phyloP scores from a whole-genome alignment of 2,113 vertebrate genomes.

The Bubo scandiacus region DNA sequence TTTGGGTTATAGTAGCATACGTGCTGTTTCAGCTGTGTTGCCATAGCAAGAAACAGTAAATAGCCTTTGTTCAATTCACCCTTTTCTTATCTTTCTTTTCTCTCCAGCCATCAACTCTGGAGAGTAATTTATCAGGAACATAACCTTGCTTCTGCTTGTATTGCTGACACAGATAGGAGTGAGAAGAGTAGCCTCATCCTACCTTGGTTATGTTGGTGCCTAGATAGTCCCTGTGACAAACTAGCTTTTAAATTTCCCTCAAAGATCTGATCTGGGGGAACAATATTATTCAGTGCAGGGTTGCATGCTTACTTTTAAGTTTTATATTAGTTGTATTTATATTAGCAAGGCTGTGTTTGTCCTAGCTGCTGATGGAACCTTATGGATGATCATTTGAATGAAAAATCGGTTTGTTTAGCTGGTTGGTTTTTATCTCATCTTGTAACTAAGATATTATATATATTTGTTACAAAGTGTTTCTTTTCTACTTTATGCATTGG shows the following conservation, averaged over 20 bases:
- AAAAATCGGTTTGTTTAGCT: not conserved
- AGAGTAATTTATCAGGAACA: not conserved
- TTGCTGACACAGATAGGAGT: not conserved
- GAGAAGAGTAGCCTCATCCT: not conserved
- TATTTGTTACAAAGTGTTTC: not conserved
- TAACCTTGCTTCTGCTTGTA: not conserved
- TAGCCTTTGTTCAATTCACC: not conserved
- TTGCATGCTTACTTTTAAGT: accelerated
- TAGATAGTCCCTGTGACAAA: not conserved
- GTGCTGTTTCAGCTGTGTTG: not conserved
- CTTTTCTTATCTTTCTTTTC: not conserved
- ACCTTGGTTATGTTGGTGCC: not conserved
- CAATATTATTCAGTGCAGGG: not conserved
- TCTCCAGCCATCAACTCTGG: not conserved
- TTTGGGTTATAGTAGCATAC: not conserved
- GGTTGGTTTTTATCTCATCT: not conserved
- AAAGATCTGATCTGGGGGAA: not conserved
- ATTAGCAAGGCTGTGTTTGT: not conserved
- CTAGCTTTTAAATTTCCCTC: not conserved
- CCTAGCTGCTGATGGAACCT: not conserved
- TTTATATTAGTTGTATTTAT: not conserved
- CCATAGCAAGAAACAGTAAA: not conserved
- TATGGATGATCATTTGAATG: not conserved
- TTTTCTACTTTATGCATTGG: slow-evolving; percentile 4
- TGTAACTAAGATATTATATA: not conserved